Conservation (phyloP, 1,140 invertebrate species). For the Neodiprion lecontei region DNA sequence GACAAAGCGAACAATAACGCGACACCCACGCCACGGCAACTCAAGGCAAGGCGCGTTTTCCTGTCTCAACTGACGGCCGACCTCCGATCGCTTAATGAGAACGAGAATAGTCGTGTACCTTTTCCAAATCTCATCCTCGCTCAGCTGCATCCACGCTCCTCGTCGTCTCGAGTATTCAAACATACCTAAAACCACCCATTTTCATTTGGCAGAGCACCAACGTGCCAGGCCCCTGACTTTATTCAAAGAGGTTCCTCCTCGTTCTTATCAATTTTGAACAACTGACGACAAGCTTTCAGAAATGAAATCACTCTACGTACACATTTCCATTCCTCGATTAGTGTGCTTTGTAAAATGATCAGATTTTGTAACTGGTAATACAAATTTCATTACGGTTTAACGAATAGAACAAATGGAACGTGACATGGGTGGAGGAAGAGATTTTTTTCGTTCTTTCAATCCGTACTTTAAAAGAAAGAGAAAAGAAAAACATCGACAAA, state of each 20-base stretch:
- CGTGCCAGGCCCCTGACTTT: slow-evolving; percentile 23
- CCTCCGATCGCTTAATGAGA: slow-evolving; percentile 57
- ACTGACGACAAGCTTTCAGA: too few species aligned
- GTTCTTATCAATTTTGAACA: neutral
- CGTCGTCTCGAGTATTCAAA: neutral
- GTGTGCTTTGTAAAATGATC: too few species aligned
- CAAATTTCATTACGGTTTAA: too few species aligned
- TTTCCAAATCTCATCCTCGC: neutral
- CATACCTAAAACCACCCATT: slow-evolving; percentile 37
- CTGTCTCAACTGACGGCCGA: slow-evolving; percentile 48
- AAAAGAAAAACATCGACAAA: too few species aligned
- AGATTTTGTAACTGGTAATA: too few species aligned
- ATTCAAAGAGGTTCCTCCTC: slow-evolving; percentile 34
- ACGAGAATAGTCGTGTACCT: slow-evolving; percentile 15
- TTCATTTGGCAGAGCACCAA: slow-evolving; percentile 38
- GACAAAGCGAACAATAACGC: slow-evolving; percentile 52
- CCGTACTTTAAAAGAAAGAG: too few species aligned
- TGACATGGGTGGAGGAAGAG: too few species aligned
- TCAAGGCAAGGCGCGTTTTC: neutral
- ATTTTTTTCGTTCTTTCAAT: too few species aligned
- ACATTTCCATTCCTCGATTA: too few species aligned
- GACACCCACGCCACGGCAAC: neutral
- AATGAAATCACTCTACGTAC: too few species aligned
- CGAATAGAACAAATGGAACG: too few species aligned
- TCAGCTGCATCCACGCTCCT: neutral